These are phyloP conservation scores for Scaptomyza flava DNA, from an alignment of 2,888 invertebrate genomes.

Conservation along the genomic window DNA sequence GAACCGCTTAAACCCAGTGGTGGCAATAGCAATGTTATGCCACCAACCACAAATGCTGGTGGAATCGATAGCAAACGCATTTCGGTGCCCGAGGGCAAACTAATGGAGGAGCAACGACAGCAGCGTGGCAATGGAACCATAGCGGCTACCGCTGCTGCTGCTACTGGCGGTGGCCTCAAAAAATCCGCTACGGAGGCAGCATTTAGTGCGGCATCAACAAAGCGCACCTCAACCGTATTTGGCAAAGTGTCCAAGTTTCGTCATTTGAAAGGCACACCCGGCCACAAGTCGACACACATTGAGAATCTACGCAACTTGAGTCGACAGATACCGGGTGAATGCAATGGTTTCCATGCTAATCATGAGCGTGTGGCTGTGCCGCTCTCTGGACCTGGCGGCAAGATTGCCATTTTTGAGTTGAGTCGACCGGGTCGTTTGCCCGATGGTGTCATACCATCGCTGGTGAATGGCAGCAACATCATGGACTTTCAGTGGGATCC, in stretches of 20 bases:
- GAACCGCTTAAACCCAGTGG: slow-evolving; percentile 79
- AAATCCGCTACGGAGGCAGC: slow-evolving; percentile 85
- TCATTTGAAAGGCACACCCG: slow-evolving; percentile 95
- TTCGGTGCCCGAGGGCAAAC: slow-evolving; percentile 82
- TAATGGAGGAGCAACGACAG: slow-evolving; percentile 81
- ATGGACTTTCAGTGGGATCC: slow-evolving; percentile 98
- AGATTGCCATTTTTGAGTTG: slow-evolving; percentile 93
- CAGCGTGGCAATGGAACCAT: slow-evolving; percentile 78
- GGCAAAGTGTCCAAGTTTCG: slow-evolving; percentile 96
- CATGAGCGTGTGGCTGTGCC: slow-evolving; percentile 95
- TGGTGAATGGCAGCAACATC: slow-evolving; percentile 94
- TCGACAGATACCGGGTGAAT: slow-evolving; percentile 96
- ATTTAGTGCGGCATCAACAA: slow-evolving; percentile 87
- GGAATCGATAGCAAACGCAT: slow-evolving; percentile 79
- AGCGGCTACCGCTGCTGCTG: neutral
- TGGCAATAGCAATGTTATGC: slow-evolving; percentile 78
- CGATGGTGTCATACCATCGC: slow-evolving; percentile 93
- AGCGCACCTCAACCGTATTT: slow-evolving; percentile 94
- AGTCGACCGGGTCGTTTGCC: slow-evolving; percentile 90
- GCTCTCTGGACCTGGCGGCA: slow-evolving; percentile 95
- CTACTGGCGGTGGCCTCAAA: slow-evolving; percentile 61
- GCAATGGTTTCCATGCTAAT: slow-evolving; percentile 97
- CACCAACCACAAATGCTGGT: slow-evolving; percentile 1
- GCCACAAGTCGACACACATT: slow-evolving; percentile 95
- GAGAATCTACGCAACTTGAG: slow-evolving; percentile 96